Evolutionary conservation across 2,888 invertebrate genomes (phyloP).

Genomic region (Synanthedon andrenaeformis): DNA sequence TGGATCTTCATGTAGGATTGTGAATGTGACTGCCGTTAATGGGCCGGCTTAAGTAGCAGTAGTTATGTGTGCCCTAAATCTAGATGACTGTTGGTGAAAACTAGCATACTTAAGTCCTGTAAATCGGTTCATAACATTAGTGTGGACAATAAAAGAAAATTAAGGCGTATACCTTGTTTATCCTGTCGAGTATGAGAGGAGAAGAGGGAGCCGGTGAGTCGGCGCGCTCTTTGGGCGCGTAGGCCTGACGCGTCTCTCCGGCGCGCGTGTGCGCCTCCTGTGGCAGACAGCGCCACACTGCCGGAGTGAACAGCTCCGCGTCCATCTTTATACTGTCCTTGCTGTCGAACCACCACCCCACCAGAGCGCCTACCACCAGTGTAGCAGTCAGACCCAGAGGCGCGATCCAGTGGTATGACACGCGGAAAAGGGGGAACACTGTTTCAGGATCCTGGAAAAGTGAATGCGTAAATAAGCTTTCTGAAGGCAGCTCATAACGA

Average conservation of each 20-base stretch:
- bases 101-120: no score
- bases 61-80: no score
- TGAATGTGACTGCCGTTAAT: no score
- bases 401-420: conserved; percentile 87
- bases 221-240: conserved; percentile 10
- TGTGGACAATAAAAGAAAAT: background rate
- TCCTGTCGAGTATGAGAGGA: conserved; percentile 35
- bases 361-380: conserved; percentile 75
- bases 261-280: conserved; percentile 28
- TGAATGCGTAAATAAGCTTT: conserved; percentile 12
- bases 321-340: conserved; percentile 31
- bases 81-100: no score
- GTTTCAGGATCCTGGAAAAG: conserved; percentile 42
- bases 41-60: no score
- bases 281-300: conserved; percentile 43
- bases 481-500: background rate
- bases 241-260: conserved; percentile 22
- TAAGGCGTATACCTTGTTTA: conserved; percentile 15
- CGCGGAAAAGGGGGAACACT: conserved; percentile 79
- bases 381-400: conserved; percentile 78
- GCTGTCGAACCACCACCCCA: conserved; percentile 53
- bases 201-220: conserved; percentile 25
- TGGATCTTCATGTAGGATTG: no score
- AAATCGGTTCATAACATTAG: no score
- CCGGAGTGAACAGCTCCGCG: conserved; percentile 50